A percentile compares a stretch with the other conserved stretches of the same genome.
These are phyloP conservation scores for Urocitellus parryii DNA, from an alignment of 2,113 vertebrate genomes.

Conservation along the genomic window DNA sequence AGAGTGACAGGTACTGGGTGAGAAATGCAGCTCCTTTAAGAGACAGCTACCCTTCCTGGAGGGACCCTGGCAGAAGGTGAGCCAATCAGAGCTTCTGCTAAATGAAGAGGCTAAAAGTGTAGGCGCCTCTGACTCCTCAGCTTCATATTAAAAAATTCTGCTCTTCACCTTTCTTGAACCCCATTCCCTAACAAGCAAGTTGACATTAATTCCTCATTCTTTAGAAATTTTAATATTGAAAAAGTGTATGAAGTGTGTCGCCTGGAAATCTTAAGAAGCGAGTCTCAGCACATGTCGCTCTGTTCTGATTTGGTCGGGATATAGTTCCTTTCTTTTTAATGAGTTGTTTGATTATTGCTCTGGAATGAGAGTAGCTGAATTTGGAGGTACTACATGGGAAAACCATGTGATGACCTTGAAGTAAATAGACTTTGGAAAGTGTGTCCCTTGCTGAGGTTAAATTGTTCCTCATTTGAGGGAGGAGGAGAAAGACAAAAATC, in stretches of 20 bases:
- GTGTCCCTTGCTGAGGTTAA: neutral
- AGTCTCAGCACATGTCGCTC: neutral
- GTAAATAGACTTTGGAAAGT: neutral
- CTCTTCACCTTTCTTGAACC: constrained; percentile 56
- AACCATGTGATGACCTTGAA: neutral
- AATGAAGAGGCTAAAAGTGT: constrained; percentile 12
- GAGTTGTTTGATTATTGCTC: neutral
- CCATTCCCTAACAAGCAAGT: constrained; percentile 59
- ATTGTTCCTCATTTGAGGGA: neutral
- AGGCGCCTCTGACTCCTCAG: neutral
- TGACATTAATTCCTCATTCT: constrained; percentile 72
- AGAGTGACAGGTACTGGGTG: neutral
- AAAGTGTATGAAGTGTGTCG: constrained; percentile 5
- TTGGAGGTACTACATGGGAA: neutral
- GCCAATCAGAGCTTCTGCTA: constrained; percentile 56
- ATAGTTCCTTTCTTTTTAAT: constrained; percentile 11
- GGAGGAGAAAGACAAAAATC: neutral
- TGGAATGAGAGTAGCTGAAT: neutral
- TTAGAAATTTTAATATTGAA: constrained; percentile 61
- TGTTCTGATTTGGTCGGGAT: neutral
- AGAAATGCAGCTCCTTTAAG: neutral
- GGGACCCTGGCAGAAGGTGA: neutral
- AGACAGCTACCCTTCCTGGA: neutral
- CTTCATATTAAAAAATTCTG: constrained; percentile 63
- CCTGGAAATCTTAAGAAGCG: neutral